Base-by-base conservation (phyloP, 2,888 invertebrate species). In the Unio delphinus region DNA sequence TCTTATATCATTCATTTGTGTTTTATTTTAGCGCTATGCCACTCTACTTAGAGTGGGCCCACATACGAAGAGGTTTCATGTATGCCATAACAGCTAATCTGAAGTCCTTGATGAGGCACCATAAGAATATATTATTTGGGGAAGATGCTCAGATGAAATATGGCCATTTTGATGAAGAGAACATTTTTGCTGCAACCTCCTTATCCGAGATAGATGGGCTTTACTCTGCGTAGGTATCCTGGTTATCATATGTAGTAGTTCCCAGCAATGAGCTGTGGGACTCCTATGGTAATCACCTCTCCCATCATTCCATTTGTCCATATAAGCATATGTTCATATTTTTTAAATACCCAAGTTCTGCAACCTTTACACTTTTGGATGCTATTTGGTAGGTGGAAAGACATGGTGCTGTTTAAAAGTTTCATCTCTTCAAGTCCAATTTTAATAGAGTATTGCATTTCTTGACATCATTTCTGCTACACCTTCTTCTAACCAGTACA, bases 81-180 rank as follows among this genome's bases (percentile, higher is more conserved):
- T 97, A 95, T 90, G 93, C 95, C 72, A 97, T 98, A 95, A 96
- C 97, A 0, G 96, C 96, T 89, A 96, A 96, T 89, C 94, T 97
- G 89, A 95, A 95, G 81, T 94, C 94, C 86, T 94, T 97, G 72
- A 94, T 98, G 79, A 92, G 95, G n/a, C 92, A 94, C 67, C 96
- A 97, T 90, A 94, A 95, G 83, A 92, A 94, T 78, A 92, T 93
- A 71, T 90, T 97, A 67, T 91, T 97, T 64, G 93, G 93, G 28
- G 93, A 94, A 61, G 95, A 95, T 62, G 92, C 94, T 26, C 94
- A 94, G 88, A 92, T 91, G 68, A 92, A 92, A 69, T 93, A 92
- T 88, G 92, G 92, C 76, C 54, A 57, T 45, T 81, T 90, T 64
- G 94, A 94, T 84, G n/a, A n/a, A n/a, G 96, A 94, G 65, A 94